Evolutionary conservation across 1,140 invertebrate species (phyloP), one percentile per base, ranked within the genome.

Genomic region (Batillaria attramentaria): DNA sequence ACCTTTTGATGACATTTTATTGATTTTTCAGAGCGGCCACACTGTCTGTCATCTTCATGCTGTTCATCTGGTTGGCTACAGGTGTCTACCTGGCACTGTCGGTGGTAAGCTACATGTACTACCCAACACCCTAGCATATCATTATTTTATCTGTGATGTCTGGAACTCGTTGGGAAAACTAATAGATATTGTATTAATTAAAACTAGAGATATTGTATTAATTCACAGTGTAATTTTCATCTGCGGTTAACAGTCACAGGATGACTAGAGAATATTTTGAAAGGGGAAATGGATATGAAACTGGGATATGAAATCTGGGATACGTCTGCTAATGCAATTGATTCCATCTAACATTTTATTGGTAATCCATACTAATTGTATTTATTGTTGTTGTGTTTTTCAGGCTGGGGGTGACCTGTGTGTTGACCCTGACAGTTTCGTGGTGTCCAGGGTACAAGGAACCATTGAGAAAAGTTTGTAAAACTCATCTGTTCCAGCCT

Each of bases 341-440:
- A 28, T 46, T 46, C 20, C 46, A 46, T 46, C 6, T n/a, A 10
- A 20, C 13, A 18, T 10, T 31, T 39, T 42, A 39, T 42, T 5
- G 39, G 6, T 10, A 41, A n/a, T 72, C 28, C 13, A 13, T 16
- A 39, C 37, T 28, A 37, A 8, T 37, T 10, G 28, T 24, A 37
- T 39, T 13, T 69, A 6, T 35, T 24, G 28, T 10, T 35, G 4
- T 16, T 69, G 18, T 10, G 5, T 4, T 33, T 80, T 82, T n/a
- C 79, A 87, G 86, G 84, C 78, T 54, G 46, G 76, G 20, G 83
- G 83, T 74, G 86, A 87, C 78, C 75, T 87, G n/a, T 87, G 86
- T 78, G 72, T 77, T 3, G 78, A 85, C 70, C 85, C 86, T 42
- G 79, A 87, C 77, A 24, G 31, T 24, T 87, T 79, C 78, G 74